A percentile compares a stretch with the other conserved stretches of the same genome.
Conservation (phyloP, 2,797 vertebrate genomes). For the Simalia tracyae region DNA sequence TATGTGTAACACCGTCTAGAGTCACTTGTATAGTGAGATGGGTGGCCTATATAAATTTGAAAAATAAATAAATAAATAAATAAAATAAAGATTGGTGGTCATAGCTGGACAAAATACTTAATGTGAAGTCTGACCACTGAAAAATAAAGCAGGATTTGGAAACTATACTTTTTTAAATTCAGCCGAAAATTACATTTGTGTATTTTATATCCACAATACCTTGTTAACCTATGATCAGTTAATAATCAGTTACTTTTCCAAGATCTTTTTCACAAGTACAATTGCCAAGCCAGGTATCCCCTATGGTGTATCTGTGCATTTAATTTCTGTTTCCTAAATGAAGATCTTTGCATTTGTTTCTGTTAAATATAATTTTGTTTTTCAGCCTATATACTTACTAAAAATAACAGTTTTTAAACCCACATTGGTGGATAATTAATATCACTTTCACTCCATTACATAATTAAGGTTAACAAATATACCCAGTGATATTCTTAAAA, state of each 20-base stretch:
- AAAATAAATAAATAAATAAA: too few species aligned
- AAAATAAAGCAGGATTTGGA: neutral
- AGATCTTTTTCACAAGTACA: neutral
- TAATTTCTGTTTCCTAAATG: neutral
- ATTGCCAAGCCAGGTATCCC: neutral
- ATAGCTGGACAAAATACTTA: neutral
- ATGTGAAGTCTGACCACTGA: neutral
- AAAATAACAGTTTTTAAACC: neutral
- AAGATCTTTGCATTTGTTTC: neutral
- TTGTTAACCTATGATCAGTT: neutral
- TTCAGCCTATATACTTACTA: neutral
- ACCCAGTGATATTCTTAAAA: neutral
- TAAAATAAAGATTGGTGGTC: neutral
- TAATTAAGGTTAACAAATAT: neutral
- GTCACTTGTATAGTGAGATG: too few species aligned
- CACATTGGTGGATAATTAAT: neutral
- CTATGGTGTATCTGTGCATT: neutral
- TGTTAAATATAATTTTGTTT: neutral
- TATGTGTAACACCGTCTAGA: too few species aligned
- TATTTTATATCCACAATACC: neutral
- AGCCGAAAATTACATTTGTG: neutral
- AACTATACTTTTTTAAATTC: neutral
- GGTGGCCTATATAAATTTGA: too few species aligned
- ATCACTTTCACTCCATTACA: neutral
- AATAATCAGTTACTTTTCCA: neutral